phyloP scores from a whole-genome alignment of 2,888 invertebrate species.

The Doris montereyensis region DNA sequence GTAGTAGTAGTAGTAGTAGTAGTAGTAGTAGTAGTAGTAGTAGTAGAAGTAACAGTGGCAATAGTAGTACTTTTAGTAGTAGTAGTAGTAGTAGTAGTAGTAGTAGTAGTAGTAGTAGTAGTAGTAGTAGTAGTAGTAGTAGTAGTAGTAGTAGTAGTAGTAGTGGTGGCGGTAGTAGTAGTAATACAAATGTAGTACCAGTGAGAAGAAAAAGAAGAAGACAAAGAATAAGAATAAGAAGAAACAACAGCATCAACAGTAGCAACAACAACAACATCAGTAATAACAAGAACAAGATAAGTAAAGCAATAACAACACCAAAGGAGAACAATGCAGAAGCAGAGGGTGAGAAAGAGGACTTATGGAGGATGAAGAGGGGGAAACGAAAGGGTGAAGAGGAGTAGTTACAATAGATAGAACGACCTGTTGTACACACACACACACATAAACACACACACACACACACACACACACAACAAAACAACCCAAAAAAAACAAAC shows the following conservation, averaged over 20 bases:
- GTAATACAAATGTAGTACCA: neutral
- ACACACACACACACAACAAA: no score
- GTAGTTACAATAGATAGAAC: no score
- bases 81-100: neutral
- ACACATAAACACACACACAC: no score
- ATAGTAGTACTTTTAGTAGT: neutral
- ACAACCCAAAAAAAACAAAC: no score
- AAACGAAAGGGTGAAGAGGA: neutral
- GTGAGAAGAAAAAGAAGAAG: neutral
- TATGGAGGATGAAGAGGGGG: neutral
- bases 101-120: neutral
- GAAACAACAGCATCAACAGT: neutral
- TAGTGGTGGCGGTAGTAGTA: neutral
- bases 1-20: conserved; percentile 1
- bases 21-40: conserved; percentile 24
- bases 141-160: conserved; percentile 24
- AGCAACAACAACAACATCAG: neutral
- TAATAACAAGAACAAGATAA: neutral
- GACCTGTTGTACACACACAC: no score
- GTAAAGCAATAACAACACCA: neutral
- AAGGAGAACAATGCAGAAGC: neutral
- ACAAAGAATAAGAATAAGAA: neutral
- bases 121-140: conserved; percentile 2
- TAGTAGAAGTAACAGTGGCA: neutral
- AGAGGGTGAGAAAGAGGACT: neutral